These are phyloP conservation scores for Alca torda DNA, from an alignment of 2,797 vertebrate species.

Conservation along the genomic window DNA sequence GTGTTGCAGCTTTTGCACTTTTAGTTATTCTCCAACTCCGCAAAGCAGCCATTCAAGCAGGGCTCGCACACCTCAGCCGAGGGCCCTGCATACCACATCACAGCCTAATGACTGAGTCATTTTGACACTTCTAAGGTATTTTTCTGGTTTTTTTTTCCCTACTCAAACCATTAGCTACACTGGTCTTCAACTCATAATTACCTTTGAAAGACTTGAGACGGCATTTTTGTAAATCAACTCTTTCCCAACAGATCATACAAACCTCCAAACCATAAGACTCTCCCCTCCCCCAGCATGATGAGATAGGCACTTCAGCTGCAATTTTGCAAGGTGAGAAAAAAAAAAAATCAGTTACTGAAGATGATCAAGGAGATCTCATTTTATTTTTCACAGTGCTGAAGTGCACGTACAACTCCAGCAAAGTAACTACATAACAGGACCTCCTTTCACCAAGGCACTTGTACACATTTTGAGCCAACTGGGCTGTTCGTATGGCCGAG, in stretches of 20 bases:
- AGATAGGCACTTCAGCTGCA: not conserved
- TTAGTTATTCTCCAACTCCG: accelerated
- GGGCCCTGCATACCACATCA: not conserved
- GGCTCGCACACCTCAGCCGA: accelerated
- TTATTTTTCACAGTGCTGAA: not conserved
- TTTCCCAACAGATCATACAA: not conserved
- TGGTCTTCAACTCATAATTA: not conserved
- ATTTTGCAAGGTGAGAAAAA: not conserved
- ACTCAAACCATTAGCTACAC: not conserved
- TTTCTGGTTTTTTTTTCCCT: not conserved
- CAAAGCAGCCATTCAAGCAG: accelerated
- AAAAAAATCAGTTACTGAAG: not conserved
- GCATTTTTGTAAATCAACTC: accelerated
- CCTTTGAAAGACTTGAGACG: not conserved
- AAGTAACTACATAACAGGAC: not conserved
- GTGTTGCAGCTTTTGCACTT: not conserved
- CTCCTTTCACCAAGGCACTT: not conserved
- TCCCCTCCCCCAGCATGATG: not conserved
- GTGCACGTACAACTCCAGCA: accelerated
- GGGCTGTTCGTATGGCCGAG: accelerated
- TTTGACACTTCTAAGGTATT: not conserved
- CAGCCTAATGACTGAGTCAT: not conserved
- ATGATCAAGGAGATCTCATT: not conserved
- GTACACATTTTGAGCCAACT: not conserved
- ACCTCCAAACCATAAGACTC: not conserved